Percentiles rank a stretch among this genome's conserved stretches.
These are phyloP conservation scores for Phaenicophaeus curvirostris DNA, from an alignment of 2,797 vertebrate species.

Conservation along the genomic window DNA sequence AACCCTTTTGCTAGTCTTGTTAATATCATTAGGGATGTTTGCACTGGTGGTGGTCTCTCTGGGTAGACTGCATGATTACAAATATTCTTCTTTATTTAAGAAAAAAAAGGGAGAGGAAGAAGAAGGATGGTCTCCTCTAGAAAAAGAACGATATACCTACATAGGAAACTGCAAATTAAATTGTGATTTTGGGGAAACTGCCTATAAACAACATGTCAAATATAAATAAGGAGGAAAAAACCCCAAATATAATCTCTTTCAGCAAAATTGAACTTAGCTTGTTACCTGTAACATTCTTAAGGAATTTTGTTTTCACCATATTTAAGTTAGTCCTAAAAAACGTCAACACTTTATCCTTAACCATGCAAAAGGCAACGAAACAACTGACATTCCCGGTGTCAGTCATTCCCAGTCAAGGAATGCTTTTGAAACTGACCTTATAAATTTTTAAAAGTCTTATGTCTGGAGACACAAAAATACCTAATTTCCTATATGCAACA, in stretches of 20 bases:
- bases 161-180: not conserved
- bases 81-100: not conserved
- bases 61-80: not conserved
- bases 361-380: fast-evolving
- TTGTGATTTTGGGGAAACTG: not conserved
- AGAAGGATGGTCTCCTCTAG: not conserved
- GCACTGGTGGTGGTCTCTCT: not conserved
- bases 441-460: not conserved
- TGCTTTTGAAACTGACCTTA: not conserved
- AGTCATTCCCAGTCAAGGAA: not conserved
- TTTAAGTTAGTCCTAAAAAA: not conserved
- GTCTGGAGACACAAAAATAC: not conserved
- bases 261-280: not conserved
- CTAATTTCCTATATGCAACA: not conserved
- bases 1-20: not conserved
- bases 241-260: fast-evolving
- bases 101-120: not conserved
- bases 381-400: no score
- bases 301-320: not conserved
- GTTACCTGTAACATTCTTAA: not conserved
- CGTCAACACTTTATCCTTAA: fast-evolving
- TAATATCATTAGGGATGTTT: not conserved
- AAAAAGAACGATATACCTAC: not conserved
- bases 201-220: not conserved
- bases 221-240: not conserved